Percentiles rank a stretch among this genome's conserved stretches.
phyloP scores from a whole-genome alignment of 1,140 invertebrate species.

The Frieseomelitta varia region DNA sequence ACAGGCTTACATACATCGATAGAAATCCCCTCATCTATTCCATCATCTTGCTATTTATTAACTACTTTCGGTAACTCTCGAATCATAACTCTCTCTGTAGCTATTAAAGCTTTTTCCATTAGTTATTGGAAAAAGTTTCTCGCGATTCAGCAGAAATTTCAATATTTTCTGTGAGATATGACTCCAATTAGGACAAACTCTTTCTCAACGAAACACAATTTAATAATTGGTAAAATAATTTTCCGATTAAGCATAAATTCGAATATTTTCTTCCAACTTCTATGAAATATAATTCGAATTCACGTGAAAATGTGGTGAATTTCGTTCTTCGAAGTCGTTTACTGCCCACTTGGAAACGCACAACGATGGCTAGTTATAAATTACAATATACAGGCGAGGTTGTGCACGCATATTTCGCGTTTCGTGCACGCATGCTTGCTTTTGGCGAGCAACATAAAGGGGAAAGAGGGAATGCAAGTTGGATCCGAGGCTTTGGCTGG shows the following conservation, averaged over 20 bases:
- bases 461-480: slow-evolving; percentile 20
- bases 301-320: slow-evolving; percentile 16
- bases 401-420: slow-evolving; percentile 5
- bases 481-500: slow-evolving; percentile 54
- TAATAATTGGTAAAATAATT: background rate
- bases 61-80: no score
- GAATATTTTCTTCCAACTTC: no score
- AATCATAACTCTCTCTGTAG: background rate
- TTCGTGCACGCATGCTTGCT: background rate
- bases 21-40: background rate
- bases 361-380: slow-evolving; percentile 28
- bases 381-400: background rate
- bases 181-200: no score
- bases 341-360: background rate
- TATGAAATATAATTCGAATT: background rate
- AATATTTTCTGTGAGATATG: no score
- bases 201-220: background rate
- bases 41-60: background rate
- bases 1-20: no score
- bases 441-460: background rate
- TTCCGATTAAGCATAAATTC: background rate
- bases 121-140: no score
- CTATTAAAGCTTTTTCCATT: background rate
- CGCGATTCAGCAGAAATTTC: no score
- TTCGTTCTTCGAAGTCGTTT: slow-evolving; percentile 18